Percentiles rank a stretch among this genome's conserved stretches.
Evolutionary conservation across 1,140 invertebrate genomes (phyloP).

Genomic region (Liolophura sinensis): DNA sequence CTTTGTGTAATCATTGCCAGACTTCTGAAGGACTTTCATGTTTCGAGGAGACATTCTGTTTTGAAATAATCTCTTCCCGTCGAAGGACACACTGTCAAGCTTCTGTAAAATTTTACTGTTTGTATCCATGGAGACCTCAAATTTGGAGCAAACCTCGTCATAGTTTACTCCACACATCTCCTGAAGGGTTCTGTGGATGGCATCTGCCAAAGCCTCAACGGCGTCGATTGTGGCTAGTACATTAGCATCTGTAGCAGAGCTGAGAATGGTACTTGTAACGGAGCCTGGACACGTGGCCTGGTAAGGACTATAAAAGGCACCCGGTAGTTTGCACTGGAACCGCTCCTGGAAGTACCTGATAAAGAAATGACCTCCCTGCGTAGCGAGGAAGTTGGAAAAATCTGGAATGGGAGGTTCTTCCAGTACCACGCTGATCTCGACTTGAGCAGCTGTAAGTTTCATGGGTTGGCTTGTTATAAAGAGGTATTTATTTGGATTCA

Average conservation of each 20-base stretch:
- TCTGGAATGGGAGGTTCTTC: too few relatives aligned
- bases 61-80: background rate
- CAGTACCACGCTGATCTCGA: too few relatives aligned
- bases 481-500: background rate
- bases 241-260: conserved; percentile 33
- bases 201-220: conserved; percentile 40
- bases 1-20: too few relatives aligned
- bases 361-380: conserved; percentile 18
- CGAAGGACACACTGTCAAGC: conserved; percentile 29
- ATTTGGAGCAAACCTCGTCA: conserved; percentile 28
- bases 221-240: conserved; percentile 46
- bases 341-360: conserved; percentile 42
- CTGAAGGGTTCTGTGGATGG: conserved; percentile 34
- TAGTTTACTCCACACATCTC: conserved; percentile 42
- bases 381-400: too few relatives aligned
- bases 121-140: conserved; percentile 21
- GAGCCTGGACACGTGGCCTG: conserved; percentile 13
- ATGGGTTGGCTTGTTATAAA: too few relatives aligned
- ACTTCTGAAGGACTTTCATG: too few relatives aligned
- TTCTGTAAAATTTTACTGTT: conserved; percentile 29
- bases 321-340: conserved; percentile 43
- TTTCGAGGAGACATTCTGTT: too few relatives aligned
- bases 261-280: conserved; percentile 16
- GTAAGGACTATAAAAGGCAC: conserved; percentile 23
- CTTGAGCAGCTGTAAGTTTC: too few relatives aligned